Evolutionary conservation across 2,797 vertebrate species (phyloP).

Genomic region (Amazona finschi): DNA sequence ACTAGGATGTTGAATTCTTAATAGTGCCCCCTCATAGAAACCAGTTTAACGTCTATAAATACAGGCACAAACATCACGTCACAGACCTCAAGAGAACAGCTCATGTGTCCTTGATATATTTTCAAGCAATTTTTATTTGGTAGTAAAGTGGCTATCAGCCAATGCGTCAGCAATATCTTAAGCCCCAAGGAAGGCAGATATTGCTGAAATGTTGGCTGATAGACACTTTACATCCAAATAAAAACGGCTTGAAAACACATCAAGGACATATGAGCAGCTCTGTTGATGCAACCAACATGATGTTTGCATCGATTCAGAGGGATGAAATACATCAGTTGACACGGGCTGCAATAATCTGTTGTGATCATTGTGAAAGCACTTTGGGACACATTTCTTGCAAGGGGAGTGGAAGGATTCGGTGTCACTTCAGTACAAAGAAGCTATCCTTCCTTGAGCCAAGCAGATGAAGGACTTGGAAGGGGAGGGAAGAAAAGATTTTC

Average conservation of each 20-base stretch:
- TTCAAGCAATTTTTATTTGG: slow-evolving; percentile 58
- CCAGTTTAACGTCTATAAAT: slow-evolving; percentile 37
- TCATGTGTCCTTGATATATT: slow-evolving; percentile 52
- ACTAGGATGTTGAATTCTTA: neutral
- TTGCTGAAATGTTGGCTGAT: slow-evolving; percentile 33
- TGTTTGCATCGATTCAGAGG: slow-evolving; percentile 33
- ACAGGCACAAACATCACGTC: slow-evolving; percentile 23
- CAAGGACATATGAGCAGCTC: slow-evolving; percentile 37
- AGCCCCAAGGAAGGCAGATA: slow-evolving; percentile 59
- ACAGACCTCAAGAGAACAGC: neutral
- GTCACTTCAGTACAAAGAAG: neutral
- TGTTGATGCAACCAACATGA: slow-evolving; percentile 1
- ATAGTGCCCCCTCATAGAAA: neutral
- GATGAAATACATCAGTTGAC: neutral
- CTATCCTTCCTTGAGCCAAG: neutral
- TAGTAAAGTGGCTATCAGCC: slow-evolving; percentile 58
- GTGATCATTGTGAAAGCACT: neutral
- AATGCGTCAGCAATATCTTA: slow-evolving; percentile 49
- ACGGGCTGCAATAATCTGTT: neutral
- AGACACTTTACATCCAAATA: slow-evolving; percentile 45
- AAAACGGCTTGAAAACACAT: slow-evolving; percentile 54
- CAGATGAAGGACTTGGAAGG: neutral
- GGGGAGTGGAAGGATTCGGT: neutral
- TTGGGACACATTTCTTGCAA: neutral
- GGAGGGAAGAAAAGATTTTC: neutral